Conservation (phyloP, 2,797 vertebrate species). For the Cephalopachus bancanus region DNA sequence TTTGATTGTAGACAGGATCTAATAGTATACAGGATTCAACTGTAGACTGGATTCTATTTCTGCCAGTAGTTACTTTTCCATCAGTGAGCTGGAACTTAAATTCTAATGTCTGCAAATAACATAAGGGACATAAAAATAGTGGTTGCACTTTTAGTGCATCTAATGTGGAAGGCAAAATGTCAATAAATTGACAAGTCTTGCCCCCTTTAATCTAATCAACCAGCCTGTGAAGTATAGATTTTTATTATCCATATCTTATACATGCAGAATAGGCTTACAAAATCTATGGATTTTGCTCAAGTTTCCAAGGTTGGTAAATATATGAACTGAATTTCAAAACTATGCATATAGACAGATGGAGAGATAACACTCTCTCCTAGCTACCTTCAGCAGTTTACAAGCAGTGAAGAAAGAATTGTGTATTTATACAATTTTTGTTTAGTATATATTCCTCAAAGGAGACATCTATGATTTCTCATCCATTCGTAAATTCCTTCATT, state of each 20-base stretch:
- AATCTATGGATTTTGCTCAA: not conserved
- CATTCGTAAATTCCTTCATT: not conserved
- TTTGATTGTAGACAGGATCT: not conserved
- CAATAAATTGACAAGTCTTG: not conserved
- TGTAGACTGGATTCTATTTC: not conserved
- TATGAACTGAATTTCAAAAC: not conserved
- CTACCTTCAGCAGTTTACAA: not conserved
- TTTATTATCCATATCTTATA: not conserved
- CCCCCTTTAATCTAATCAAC: not conserved
- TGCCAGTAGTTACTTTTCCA: not conserved
- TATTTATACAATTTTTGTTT: not conserved
- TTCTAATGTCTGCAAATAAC: not conserved
- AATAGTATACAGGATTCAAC: not conserved
- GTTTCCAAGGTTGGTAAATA: not conserved
- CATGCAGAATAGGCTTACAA: not conserved
- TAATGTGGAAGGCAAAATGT: not conserved
- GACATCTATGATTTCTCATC: not conserved
- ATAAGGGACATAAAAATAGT: slow-evolving; percentile 17
- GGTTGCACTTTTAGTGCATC: not conserved
- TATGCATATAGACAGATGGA: not conserved
- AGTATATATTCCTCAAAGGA: not conserved
- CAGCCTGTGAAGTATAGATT: not conserved
- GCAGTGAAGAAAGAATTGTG: not conserved
- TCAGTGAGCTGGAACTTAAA: not conserved
- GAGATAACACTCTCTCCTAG: not conserved